These are phyloP conservation scores for Orchesella cincta DNA, from an alignment of 1,140 invertebrate genomes.

Conservation along the genomic window DNA sequence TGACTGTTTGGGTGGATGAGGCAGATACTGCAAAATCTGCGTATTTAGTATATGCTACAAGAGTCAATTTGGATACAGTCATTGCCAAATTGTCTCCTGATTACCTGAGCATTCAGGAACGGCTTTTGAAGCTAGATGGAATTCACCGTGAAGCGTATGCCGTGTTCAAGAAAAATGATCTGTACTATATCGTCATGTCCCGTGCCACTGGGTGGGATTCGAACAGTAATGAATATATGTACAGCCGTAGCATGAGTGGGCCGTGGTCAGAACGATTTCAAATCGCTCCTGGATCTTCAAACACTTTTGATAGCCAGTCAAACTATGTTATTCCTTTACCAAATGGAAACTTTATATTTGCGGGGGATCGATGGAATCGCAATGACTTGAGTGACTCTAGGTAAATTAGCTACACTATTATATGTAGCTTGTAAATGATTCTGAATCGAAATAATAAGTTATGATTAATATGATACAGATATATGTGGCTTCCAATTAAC, in stretches of 20 bases:
- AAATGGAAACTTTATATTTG: slow-evolving; percentile 1
- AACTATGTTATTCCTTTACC: slow-evolving; percentile 25
- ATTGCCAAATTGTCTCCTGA: slow-evolving; percentile 16
- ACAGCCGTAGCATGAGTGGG: slow-evolving; percentile 7
- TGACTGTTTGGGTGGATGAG: slow-evolving; percentile 31
- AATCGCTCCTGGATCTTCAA: slow-evolving; percentile 22
- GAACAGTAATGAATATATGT: slow-evolving; percentile 27
- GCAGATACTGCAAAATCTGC: background rate
- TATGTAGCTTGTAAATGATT: background rate
- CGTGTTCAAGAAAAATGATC: slow-evolving; percentile 14
- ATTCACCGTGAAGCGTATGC: slow-evolving; percentile 25
- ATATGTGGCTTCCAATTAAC: slow-evolving; percentile 21
- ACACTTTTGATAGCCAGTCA: slow-evolving; percentile 17
- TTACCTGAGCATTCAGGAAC: slow-evolving; percentile 14
- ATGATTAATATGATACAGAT: background rate
- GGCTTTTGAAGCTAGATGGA: background rate
- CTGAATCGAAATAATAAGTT: too few species aligned
- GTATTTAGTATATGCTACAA: slow-evolving; percentile 19
- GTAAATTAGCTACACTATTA: background rate
- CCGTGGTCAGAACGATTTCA: background rate
- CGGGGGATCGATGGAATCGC: slow-evolving; percentile 20
- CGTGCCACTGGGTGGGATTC: slow-evolving; percentile 14
- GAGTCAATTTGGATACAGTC: slow-evolving; percentile 23
- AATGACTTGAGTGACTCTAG: slow-evolving; percentile 14
- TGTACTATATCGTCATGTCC: slow-evolving; percentile 8